Conservation (phyloP, 2,888 invertebrate species). For the Drosophila peninsularis region DNA sequence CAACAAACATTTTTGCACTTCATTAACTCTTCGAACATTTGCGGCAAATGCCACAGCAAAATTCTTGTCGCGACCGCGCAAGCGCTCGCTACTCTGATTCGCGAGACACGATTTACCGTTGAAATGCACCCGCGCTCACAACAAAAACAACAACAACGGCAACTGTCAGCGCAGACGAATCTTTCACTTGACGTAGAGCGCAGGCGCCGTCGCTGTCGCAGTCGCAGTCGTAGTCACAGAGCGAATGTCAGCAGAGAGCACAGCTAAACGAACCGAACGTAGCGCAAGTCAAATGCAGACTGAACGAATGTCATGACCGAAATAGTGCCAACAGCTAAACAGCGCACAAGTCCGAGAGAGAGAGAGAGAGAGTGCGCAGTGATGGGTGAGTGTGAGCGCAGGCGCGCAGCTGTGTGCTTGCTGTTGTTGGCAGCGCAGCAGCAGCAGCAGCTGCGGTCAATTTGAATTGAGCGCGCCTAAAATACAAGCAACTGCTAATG, state of each 20-base stretch:
- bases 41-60: conserved; percentile 63
- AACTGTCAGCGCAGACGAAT: conserved; percentile 38
- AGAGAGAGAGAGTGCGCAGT: conserved; percentile 14
- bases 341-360: conserved; percentile 3
- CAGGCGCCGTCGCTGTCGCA: conserved; percentile 19
- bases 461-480: conserved; percentile 56
- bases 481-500: conserved; percentile 57
- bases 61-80: conserved; percentile 45
- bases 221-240: conserved; percentile 3
- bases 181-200: conserved; percentile 45
- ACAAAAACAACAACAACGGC: conserved; percentile 24
- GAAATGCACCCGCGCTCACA: conserved; percentile 31
- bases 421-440: conserved; percentile 31
- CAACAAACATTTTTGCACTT: conserved; percentile 74
- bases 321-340: conserved; percentile 53
- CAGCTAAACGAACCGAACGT: conserved; percentile 63
- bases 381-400: conserved; percentile 39
- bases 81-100: conserved; percentile 26
- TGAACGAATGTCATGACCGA: conserved; percentile 83
- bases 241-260: conserved; percentile 35
- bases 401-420: conserved; percentile 30
- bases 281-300: conserved; percentile 77
- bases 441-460: conserved; percentile 35
- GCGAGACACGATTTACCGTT: conserved; percentile 57
- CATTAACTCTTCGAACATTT: conserved; percentile 74